A percentile compares a stretch with the other conserved stretches of the same genome.
Evolutionary conservation across 2,113 vertebrate genomes (phyloP).

Genomic region (Notothenia coriiceps): DNA sequence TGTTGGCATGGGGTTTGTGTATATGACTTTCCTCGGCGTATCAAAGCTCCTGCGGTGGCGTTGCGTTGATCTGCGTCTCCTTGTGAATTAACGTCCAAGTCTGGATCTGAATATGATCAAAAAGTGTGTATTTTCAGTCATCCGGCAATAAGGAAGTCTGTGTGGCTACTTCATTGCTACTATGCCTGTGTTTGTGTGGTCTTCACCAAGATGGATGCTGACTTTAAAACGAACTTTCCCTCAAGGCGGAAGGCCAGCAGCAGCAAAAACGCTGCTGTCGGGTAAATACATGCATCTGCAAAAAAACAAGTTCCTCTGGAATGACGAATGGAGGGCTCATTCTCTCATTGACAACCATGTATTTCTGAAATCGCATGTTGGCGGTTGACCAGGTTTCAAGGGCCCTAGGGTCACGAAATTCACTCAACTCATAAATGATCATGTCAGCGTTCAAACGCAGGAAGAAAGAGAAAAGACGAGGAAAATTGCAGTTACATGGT

Average conservation of each 20-base stretch:
- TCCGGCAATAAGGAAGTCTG: conserved; percentile 30
- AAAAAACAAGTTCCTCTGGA: conserved; percentile 52
- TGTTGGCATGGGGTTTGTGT: conserved; percentile 48
- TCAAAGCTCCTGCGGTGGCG: conserved; percentile 49
- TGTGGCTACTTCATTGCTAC: conserved; percentile 36
- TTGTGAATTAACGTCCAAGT: conserved; percentile 48
- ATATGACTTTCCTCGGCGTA: conserved; percentile 63
- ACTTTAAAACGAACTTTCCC: conserved; percentile 69
- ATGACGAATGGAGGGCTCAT: conserved; percentile 62
- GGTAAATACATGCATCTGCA: conserved; percentile 62
- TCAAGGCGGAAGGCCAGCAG: conserved; percentile 54
- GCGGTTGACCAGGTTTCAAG: conserved; percentile 60
- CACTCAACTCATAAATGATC: conserved; percentile 69
- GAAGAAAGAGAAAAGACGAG: conserved; percentile 39
- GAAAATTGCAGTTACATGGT: conserved; percentile 72
- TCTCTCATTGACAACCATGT: conserved; percentile 72
- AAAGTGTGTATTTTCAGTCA: conserved; percentile 46
- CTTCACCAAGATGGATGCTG: conserved; percentile 48
- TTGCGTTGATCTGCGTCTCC: conserved; percentile 18
- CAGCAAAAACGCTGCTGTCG: conserved; percentile 57
- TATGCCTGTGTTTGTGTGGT: conserved; percentile 59
- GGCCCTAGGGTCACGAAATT: conserved; percentile 62
- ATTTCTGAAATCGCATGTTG: conserved; percentile 62
- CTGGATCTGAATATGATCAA: conserved; percentile 51
- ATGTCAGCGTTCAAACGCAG: conserved; percentile 63